A percentile compares a stretch with the other conserved stretches of the same genome.
phyloP scores from a whole-genome alignment of 92 coral and sea anemone species.

The Bergia puertoricense region DNA sequence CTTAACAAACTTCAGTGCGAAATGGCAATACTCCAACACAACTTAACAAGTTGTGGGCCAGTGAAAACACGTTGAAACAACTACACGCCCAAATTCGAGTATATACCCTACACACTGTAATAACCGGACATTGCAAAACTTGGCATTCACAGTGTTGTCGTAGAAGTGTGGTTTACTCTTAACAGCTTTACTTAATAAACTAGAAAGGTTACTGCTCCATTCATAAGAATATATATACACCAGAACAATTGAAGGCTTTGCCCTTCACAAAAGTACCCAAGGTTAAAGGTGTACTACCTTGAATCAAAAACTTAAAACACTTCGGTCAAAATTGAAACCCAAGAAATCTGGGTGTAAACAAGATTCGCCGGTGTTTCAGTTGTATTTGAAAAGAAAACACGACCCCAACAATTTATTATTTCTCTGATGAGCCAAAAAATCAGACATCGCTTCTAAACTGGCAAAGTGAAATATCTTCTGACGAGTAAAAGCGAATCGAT shows the following conservation, averaged over 20 bases:
- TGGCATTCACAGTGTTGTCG: too few species aligned
- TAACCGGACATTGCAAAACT: not conserved
- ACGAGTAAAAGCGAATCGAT: not conserved
- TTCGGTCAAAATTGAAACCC: not conserved
- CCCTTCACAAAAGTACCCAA: too few species aligned
- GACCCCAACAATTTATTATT: not conserved
- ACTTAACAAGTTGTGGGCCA: not conserved
- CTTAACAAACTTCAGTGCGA: not conserved
- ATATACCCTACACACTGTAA: not conserved
- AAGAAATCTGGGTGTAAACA: not conserved
- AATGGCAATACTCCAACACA: not conserved
- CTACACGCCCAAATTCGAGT: not conserved
- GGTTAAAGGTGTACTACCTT: too few species aligned
- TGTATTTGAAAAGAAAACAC: not conserved
- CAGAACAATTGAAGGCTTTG: too few species aligned
- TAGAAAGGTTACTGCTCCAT: too few species aligned
- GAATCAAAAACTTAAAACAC: too few species aligned
- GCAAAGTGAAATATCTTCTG: not conserved
- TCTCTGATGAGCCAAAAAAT: too few species aligned
- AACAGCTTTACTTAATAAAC: too few species aligned
- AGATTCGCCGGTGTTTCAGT: not conserved
- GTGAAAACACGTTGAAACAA: too few species aligned
- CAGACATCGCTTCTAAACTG: not conserved
- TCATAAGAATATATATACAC: too few species aligned
- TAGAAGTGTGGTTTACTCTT: too few species aligned